Evolutionary conservation across 1,140 invertebrate species (phyloP), one percentile per base, ranked within the genome.

Genomic region (Drosophila melanica): DNA sequence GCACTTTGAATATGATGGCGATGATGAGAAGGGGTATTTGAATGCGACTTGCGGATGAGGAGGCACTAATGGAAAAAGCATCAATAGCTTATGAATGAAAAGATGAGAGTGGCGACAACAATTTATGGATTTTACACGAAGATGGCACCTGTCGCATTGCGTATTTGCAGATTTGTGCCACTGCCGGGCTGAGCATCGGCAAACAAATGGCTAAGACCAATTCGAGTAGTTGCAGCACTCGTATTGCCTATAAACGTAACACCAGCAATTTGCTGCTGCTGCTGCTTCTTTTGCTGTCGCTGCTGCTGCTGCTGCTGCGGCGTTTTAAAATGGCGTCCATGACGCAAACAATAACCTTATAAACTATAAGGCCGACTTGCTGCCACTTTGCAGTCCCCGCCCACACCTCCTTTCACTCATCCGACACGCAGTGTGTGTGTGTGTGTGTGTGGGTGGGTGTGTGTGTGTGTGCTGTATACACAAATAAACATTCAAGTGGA

Each of bases 401-500:
- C 30, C 18, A 27, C 53, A n/a, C 20, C 60, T 18, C 20, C 14
- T 53, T 23, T 8, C 69, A 14, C 30, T 39, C 37, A 58, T 14
- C 14, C 30, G 11, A 37, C 14, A 54, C 16, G 16, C 53, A 54
- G 41, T 51, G 51, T 20, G 18, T 23, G 7, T 14, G 63, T 35
- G 35, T 37, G 35, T 37, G 10, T 37, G 12, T 23, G 39, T 20
- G 10, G 18, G 41, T 58, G 55, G 53, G 63, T 51, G 64, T 71
- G 64, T 59, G 73, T 81, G 79, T 62, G 71, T 51, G 77, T 27
- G 82, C 82, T 86, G 72, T 86, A 86, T 86, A 86, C 82, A 86
- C 85, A 89, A 90, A 89, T 89, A 89, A 90, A 90, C 87, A 90
- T 85, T 85, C 77, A 90, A 90, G 84, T 91, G 90, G 90, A 91